Conservation (phyloP, 2,797 vertebrate species). For the Melopsittacus undulatus region DNA sequence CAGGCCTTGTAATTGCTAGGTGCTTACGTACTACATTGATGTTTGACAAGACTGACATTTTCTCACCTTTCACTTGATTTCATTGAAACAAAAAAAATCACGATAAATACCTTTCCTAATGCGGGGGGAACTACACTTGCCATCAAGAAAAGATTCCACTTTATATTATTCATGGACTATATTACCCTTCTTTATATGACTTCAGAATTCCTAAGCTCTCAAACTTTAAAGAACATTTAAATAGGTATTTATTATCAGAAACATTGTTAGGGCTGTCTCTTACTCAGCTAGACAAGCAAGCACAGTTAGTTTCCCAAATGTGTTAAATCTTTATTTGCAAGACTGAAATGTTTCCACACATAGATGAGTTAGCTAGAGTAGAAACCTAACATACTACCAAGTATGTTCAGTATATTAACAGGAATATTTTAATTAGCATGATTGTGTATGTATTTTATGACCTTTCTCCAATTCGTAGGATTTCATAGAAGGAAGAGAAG, state of each 20-base stretch:
- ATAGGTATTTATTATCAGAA: not conserved
- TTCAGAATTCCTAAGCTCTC: not conserved
- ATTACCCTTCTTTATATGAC: not conserved
- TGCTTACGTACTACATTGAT: not conserved
- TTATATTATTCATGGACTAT: not conserved
- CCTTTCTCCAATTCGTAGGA: not conserved
- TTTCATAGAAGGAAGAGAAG: not conserved
- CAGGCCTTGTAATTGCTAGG: constrained; percentile 40
- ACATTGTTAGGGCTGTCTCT: not conserved
- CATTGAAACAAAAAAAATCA: not conserved
- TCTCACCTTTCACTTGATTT: constrained; percentile 41
- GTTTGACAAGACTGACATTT: constrained; percentile 33
- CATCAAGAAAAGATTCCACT: not conserved
- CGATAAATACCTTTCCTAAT: not conserved
- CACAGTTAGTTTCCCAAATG: not conserved
- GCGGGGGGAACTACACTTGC: not conserved
- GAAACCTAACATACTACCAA: not conserved
- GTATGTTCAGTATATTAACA: not conserved
- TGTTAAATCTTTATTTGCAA: not conserved
- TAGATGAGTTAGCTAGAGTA: not conserved
- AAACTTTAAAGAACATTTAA: not conserved
- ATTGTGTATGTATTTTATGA: not conserved
- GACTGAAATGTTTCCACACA: not conserved
- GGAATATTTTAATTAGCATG: not conserved
- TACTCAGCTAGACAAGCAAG: not conserved